Evolutionary conservation across 2,113 vertebrate species (phyloP).

Genomic region (Progne subis): DNA sequence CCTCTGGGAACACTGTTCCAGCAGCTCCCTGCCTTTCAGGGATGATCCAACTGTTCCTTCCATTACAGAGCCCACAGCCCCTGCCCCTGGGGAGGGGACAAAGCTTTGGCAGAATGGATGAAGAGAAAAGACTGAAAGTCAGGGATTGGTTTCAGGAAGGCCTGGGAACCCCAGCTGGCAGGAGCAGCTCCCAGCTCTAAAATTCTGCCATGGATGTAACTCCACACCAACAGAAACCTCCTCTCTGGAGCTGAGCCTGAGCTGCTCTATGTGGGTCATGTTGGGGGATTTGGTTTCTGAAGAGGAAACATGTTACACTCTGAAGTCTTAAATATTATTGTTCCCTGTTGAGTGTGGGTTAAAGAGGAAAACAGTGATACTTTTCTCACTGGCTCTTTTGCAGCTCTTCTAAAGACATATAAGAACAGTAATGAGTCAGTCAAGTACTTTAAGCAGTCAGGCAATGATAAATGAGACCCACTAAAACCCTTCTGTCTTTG

Average conservation of each 20-base stretch:
- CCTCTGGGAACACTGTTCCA: not conserved
- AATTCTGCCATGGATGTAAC: not conserved
- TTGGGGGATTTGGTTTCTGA: not conserved
- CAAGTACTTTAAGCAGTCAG: constrained; percentile 8
- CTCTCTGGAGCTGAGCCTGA: not conserved
- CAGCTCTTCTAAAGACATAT: not conserved
- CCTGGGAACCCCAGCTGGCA: not conserved
- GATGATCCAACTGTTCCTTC: not conserved
- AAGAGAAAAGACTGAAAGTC: not conserved
- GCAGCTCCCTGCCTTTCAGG: not conserved
- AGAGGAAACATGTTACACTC: not conserved
- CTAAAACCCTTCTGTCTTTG: constrained; percentile 27
- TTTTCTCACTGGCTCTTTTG: not conserved
- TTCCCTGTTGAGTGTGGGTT: not conserved
- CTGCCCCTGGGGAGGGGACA: not conserved
- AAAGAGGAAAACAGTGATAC: not conserved
- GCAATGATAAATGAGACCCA: constrained; percentile 24
- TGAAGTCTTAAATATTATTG: not conserved
- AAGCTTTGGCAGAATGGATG: not conserved
- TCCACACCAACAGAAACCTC: not conserved
- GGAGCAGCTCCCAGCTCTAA: not conserved
- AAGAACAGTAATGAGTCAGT: constrained; percentile 48
- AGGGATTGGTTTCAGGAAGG: not conserved
- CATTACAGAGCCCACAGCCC: not conserved
- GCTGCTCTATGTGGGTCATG: accelerated